A percentile compares a stretch with the other conserved stretches of the same genome.
Evolutionary conservation across 2,888 invertebrate species (phyloP).

Genomic region (Andrena haemorrhoa): DNA sequence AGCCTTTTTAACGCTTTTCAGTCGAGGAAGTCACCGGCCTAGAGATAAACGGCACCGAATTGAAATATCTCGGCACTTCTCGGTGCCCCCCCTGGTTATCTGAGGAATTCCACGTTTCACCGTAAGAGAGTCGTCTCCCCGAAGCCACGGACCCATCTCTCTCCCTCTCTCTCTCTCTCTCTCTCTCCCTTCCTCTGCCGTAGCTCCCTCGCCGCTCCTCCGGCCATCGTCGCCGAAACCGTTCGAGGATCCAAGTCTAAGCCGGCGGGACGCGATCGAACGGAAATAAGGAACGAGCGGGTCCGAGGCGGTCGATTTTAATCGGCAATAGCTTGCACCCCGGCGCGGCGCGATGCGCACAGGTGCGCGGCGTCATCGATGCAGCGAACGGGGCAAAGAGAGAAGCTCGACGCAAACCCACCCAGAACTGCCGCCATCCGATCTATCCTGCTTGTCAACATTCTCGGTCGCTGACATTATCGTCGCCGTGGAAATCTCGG

Average conservation of each 20-base stretch:
- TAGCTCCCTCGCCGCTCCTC: background rate
- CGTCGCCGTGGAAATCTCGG: constrained; percentile 49
- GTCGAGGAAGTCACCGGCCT: constrained; percentile 57
- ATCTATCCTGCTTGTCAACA: constrained; percentile 48
- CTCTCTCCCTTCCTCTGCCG: background rate
- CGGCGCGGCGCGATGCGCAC: background rate
- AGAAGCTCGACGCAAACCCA: constrained; percentile 38
- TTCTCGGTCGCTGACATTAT: constrained; percentile 45
- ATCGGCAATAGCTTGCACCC: constrained; percentile 8
- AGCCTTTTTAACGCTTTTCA: constrained; percentile 65
- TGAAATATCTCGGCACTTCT: constrained; percentile 74
- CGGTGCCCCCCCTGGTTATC: constrained; percentile 64
- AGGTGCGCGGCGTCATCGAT: constrained; percentile 38
- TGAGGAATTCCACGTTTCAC: constrained; percentile 75
- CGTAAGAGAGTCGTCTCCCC: constrained; percentile 68
- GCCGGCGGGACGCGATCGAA: background rate
- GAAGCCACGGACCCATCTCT: constrained; percentile 45
- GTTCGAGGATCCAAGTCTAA: background rate
- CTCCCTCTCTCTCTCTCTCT: constrained; percentile 18
- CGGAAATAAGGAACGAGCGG: background rate
- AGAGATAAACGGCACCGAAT: constrained; percentile 71
- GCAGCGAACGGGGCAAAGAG: constrained; percentile 18
- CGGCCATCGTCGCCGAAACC: background rate
- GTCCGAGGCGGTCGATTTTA: constrained; percentile 7
- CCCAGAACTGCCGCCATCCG: constrained; percentile 41